Percentiles rank a stretch among this genome's conserved stretches.
These are phyloP conservation scores for Frankliniella intonsa DNA, from an alignment of 2,888 invertebrate species.

Conservation along the genomic window DNA sequence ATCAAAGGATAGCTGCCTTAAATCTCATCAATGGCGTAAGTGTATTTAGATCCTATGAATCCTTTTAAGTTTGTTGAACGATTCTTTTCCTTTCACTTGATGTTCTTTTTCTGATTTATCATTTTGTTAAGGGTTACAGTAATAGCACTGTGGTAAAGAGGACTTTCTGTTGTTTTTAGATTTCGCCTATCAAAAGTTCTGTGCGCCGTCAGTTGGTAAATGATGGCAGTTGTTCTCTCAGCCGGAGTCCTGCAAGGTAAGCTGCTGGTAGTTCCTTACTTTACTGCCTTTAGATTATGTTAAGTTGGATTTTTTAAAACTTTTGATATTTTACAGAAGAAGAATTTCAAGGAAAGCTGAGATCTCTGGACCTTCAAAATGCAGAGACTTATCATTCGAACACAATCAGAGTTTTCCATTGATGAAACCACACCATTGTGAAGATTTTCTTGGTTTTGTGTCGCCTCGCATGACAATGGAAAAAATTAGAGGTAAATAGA, in stretches of 20 bases:
- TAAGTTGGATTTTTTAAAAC: background rate
- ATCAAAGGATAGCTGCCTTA: background rate
- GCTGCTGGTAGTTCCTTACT: background rate
- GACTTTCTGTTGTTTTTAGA: background rate
- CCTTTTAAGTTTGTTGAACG: background rate
- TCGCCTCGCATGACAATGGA: constrained; percentile 48
- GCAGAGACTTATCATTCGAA: constrained; percentile 51
- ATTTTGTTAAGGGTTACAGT: background rate
- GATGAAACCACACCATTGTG: background rate
- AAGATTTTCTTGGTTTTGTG: background rate
- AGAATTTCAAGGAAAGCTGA: no score
- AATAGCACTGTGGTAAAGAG: background rate
- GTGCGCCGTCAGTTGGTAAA: background rate
- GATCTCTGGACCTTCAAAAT: background rate
- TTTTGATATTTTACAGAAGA: background rate
- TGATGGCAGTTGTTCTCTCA: background rate
- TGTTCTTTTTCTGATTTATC: background rate
- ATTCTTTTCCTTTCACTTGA: background rate
- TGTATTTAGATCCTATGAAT: background rate
- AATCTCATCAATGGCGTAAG: background rate
- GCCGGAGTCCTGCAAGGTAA: background rate
- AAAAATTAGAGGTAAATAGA: constrained; percentile 51
- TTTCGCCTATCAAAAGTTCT: background rate
- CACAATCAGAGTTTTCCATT: constrained; percentile 60
- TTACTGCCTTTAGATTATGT: no score